Evolutionary conservation across 2,797 vertebrate genomes (phyloP).

Genomic region (Novumbra hubbsi): DNA sequence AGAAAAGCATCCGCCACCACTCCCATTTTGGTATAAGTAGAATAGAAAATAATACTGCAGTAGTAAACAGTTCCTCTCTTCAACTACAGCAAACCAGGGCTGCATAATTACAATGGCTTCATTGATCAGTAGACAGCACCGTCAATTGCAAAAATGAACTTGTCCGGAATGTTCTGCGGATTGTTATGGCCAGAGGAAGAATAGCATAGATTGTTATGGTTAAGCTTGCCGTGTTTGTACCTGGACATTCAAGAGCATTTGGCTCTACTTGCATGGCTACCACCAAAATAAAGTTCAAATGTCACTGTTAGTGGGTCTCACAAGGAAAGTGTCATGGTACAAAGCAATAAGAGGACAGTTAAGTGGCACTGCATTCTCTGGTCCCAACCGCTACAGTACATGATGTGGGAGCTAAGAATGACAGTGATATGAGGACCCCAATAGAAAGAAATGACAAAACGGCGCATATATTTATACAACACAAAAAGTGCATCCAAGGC

Average conservation of each 20-base stretch:
- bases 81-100: neutral
- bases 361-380: neutral
- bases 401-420: neutral
- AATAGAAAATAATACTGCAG: neutral
- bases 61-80: neutral
- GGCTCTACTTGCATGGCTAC: neutral
- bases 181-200: neutral
- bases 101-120: neutral
- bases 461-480: too few species aligned
- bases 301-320: neutral
- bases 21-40: neutral
- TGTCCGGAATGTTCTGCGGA: constrained; percentile 12
- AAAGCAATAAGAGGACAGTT: constrained; percentile 4
- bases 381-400: neutral
- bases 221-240: constrained; percentile 4
- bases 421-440: neutral
- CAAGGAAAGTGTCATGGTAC: neutral
- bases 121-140: neutral
- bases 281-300: neutral
- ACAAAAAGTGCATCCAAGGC: neutral
- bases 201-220: neutral
- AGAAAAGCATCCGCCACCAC: neutral
- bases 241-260: neutral
- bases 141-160: neutral
- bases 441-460: neutral